These are phyloP conservation scores for Chloroceryle amazona DNA, from an alignment of 2,797 vertebrate species.

Conservation along the genomic window DNA sequence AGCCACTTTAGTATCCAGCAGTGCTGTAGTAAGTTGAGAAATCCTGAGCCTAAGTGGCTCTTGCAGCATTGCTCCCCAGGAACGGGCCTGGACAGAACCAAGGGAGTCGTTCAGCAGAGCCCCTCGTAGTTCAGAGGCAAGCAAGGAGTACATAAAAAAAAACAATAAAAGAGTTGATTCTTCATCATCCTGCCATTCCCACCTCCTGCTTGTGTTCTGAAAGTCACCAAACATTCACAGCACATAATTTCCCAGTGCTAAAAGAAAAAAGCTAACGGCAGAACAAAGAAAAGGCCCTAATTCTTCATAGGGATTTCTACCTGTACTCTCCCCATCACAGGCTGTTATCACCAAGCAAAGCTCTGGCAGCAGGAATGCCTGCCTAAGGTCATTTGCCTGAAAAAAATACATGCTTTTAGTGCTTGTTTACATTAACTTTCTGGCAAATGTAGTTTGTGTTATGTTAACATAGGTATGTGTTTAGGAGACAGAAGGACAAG, in stretches of 20 bases:
- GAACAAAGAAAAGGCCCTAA: neutral
- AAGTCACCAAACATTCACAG: neutral
- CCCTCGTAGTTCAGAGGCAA: accelerated
- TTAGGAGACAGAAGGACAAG: neutral
- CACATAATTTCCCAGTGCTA: neutral
- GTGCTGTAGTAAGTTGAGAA: neutral
- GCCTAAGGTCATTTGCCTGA: neutral
- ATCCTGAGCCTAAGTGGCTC: neutral
- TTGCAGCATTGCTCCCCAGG: accelerated
- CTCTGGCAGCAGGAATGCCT: neutral
- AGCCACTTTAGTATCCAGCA: neutral
- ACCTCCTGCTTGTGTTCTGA: neutral
- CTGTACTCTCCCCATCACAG: accelerated
- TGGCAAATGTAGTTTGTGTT: neutral
- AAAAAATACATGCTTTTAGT: neutral
- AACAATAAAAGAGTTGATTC: accelerated
- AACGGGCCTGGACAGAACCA: accelerated
- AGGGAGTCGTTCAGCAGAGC: neutral
- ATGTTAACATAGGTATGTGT: neutral
- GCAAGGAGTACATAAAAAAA: neutral
- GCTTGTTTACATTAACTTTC: neutral
- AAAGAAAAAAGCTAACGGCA: neutral
- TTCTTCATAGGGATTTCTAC: accelerated
- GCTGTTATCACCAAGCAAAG: neutral
- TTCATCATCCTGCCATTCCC: neutral